Percentiles rank a stretch among this genome's conserved stretches.
Conservation (phyloP, 2,113 vertebrate genomes). For the Mystacornis crossleyi region DNA sequence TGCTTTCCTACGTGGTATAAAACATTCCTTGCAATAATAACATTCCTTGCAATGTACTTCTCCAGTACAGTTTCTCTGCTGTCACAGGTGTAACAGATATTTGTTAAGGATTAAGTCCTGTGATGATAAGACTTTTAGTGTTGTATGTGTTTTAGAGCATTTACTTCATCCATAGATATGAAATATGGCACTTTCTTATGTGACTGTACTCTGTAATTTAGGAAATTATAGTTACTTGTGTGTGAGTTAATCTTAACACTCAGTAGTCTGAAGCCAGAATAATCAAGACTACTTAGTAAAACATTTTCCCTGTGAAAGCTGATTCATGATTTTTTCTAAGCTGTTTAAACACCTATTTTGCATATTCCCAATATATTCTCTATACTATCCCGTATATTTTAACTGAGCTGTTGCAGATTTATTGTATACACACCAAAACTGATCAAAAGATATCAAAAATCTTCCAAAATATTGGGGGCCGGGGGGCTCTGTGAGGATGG, state of each 20-base stretch:
- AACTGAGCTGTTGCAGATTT: not conserved
- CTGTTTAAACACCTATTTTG: not conserved
- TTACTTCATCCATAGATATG: not conserved
- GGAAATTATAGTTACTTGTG: not conserved
- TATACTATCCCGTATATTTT: not conserved
- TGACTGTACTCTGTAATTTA: not conserved
- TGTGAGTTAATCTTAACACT: not conserved
- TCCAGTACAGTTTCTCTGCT: not conserved
- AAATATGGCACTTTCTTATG: not conserved
- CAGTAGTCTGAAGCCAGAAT: not conserved
- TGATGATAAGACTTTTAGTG: not conserved
- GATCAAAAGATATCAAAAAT: not conserved
- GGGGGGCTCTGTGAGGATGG: not conserved
- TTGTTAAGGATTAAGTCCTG: not conserved
- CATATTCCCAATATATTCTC: not conserved
- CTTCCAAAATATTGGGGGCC: not conserved
- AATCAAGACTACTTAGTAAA: not conserved
- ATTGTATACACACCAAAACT: not conserved
- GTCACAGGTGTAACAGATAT: not conserved
- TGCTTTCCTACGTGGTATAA: accelerated
- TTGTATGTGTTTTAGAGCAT: not conserved
- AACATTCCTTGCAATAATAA: not conserved
- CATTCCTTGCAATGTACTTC: not conserved
- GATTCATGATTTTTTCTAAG: not conserved
- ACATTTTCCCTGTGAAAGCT: not conserved